Evolutionary conservation across 1,140 invertebrate species (phyloP), one percentile per base, ranked within the genome.

Genomic region (Drosophila sucinea): DNA sequence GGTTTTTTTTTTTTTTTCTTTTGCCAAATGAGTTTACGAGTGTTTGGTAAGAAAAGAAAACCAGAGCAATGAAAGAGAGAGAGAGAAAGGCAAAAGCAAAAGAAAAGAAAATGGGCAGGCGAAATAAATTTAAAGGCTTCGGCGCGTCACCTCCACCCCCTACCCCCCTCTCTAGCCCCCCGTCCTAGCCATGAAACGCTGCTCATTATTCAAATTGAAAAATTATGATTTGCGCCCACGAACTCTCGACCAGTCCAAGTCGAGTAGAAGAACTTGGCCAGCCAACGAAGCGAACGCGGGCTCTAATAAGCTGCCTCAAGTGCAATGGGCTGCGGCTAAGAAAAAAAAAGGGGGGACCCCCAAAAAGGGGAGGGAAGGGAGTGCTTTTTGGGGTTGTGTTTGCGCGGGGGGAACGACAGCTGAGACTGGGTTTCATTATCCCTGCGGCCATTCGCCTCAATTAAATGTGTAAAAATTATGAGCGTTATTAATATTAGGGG

Each of bases 151-250:
- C 44, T 51, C 8, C 8, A 6, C 2, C 8, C 2, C 44, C 44
- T 35, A 17, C 17, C 3, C 25, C 17, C 17, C 25, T 51, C 7
- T 17, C 41, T 7, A 7, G n/a, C 41, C 8, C 8, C 1, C 7
- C 23, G 23, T 8, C n/a, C 44, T 51, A 25, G 1, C 61, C 72
- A 57, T 65, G 75, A 65, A 80, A 72, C 61, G 73, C 63, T 62
- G 77, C 79, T 89, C 84, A 89, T 89, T 89, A 89, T 89, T 89
- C 80, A 89, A 89, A 89, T 89, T 89, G 84, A 89, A 89, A 89
- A 89, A 89, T 89, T 89, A 89, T 89, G 81, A 89, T 84, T 89
- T 84, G 81, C 70, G 81, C 83, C 72, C 63, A 66, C 74, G 64
- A 71, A 56, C 44, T 81, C 61, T 81, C 61, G 60, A 29, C 29